Percentiles rank a stretch among this genome's conserved stretches.
Evolutionary conservation across 2,888 invertebrate genomes (phyloP).

Genomic region (Rotaria sp.): DNA sequence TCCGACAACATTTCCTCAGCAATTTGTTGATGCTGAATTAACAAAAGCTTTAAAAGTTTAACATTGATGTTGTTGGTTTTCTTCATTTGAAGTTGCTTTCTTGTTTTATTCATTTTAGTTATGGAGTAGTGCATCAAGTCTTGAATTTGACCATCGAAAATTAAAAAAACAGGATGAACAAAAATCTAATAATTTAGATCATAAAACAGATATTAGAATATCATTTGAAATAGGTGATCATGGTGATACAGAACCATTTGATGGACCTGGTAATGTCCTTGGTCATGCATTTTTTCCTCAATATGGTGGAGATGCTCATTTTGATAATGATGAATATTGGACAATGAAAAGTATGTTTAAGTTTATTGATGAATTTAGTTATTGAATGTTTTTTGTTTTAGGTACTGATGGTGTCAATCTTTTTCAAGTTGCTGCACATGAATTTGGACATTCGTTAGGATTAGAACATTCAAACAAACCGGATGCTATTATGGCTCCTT

Average conservation of each 20-base stretch:
- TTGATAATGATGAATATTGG: slow-evolving; percentile 28
- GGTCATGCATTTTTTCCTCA: slow-evolving; percentile 27
- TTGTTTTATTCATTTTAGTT: background rate
- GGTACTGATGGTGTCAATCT: slow-evolving; percentile 44
- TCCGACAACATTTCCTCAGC: slow-evolving; percentile 10
- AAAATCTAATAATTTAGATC: background rate
- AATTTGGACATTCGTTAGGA: slow-evolving; percentile 54
- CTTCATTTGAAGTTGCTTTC: background rate
- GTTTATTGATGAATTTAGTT: background rate
- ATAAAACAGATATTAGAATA: slow-evolving; percentile 11
- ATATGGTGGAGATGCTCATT: slow-evolving; percentile 27
- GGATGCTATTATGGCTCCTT: slow-evolving; percentile 52
- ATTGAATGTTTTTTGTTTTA: background rate
- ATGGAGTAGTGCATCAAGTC: slow-evolving; percentile 22
- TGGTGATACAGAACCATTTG: slow-evolving; percentile 25
- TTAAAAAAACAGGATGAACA: background rate
- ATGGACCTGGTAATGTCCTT: slow-evolving; percentile 7
- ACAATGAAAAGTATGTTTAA: background rate
- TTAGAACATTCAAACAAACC: slow-evolving; percentile 50
- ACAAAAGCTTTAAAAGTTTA: background rate
- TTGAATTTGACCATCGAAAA: slow-evolving; percentile 9
- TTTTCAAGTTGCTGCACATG: slow-evolving; percentile 50
- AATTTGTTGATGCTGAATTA: slow-evolving; percentile 26
- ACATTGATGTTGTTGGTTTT: background rate
- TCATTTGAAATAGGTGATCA: slow-evolving; percentile 29